Percentiles rank a stretch among this genome's conserved stretches.
Conservation (phyloP, 1,140 invertebrate species). For the Drosophila dunni region DNA sequence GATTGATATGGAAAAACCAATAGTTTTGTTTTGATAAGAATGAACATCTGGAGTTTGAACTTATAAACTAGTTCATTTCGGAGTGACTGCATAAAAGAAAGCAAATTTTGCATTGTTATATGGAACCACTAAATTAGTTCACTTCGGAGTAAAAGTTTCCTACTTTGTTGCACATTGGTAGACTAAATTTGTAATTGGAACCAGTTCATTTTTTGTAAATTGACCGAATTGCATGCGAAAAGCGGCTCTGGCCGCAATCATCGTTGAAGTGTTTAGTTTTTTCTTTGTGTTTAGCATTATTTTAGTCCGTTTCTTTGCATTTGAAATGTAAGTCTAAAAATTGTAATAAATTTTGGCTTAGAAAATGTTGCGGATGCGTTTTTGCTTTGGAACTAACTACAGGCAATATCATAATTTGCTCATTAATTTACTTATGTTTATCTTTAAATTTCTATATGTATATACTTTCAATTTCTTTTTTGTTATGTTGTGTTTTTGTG, state of each 20-base stretch:
- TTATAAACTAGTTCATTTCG: too few species aligned
- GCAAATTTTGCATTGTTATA: too few species aligned
- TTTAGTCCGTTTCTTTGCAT: slow-evolving; percentile 33
- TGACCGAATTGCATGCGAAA: slow-evolving; percentile 25
- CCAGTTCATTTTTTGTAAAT: slow-evolving; percentile 10
- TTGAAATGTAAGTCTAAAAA: slow-evolving; percentile 67
- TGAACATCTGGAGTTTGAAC: too few species aligned
- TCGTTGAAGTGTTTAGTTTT: slow-evolving; percentile 10
- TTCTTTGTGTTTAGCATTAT: slow-evolving; percentile 18
- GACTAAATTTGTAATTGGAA: not conserved
- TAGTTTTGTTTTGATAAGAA: too few species aligned
- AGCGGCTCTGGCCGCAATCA: slow-evolving; percentile 20
- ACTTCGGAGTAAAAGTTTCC: too few species aligned
- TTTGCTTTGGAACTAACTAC: slow-evolving; percentile 78
- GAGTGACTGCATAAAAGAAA: too few species aligned
- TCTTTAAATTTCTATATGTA: not conserved
- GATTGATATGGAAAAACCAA: too few species aligned
- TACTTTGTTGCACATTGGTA: not conserved
- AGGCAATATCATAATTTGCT: slow-evolving; percentile 51
- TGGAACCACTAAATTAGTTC: too few species aligned
- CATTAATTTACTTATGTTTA: slow-evolving; percentile 26
- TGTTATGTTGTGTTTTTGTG: slow-evolving; percentile 22
- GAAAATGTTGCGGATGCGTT: slow-evolving; percentile 59
- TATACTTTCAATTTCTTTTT: slow-evolving; percentile 29
- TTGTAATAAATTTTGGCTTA: slow-evolving; percentile 79